Evolutionary conservation across 2,113 vertebrate genomes (phyloP), one percentile per base, ranked within the genome.

Genomic region (Oxygymnocypris stewartii): DNA sequence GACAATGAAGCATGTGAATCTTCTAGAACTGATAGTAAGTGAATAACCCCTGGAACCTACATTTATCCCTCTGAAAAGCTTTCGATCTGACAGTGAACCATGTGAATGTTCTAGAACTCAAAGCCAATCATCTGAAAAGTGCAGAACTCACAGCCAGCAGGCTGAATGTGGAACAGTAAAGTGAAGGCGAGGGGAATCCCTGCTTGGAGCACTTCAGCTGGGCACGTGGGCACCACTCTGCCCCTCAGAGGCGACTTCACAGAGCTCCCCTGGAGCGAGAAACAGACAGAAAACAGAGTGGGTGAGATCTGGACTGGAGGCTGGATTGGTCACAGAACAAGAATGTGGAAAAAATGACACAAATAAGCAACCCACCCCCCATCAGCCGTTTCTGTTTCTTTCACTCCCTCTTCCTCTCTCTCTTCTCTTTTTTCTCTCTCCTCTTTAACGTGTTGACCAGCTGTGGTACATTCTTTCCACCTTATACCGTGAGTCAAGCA

Each of bases 291-390:
- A 25, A 63, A 65, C 7, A 59, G 13, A 25, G 61, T 84, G 47
- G 80, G 69, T 88, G 25, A 65, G 28, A 65, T 59, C 37, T 51
- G 82, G 40, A 79, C 40, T 47, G 75, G 84, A 6, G 74, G 79
- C 57, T 65, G 59, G 42, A 82, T 82, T 82, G 85, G 84, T 78
- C 57, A 77, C 47, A 61, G 54, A 74, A 86, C 79, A 82, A 44
- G 84, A 85, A 81, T 85, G 84, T 80, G 73, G 78, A 85, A 84
- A 88, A 86, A 75, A 76, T 82, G 4, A 89, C 81, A 85, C 76
- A 8, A 47, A 79, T 57, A 85, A 71, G 71, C 28, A 74, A 57
- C 14, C 73, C 76, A 78, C 82, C 59, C 44, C 49, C 69, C 20
- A 71, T 76, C 80, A 83, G 12, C 18, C 63, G 35, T 63, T 57